phyloP scores from a whole-genome alignment of 2,888 invertebrate species.

The Choreutis nemorana region DNA sequence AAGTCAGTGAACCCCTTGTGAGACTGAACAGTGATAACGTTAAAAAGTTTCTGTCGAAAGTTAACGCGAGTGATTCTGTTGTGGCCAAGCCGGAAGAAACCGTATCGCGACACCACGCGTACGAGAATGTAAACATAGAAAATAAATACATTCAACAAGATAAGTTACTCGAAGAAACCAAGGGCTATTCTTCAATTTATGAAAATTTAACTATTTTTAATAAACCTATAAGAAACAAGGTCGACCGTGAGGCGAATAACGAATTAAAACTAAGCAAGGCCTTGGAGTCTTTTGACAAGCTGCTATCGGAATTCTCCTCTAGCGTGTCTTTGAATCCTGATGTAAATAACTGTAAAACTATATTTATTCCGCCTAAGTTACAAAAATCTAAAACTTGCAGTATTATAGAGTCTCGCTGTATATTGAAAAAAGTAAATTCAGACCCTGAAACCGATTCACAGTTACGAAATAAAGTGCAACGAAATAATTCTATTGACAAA shows the following conservation, averaged over 20 bases:
- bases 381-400: slow-evolving; percentile 77
- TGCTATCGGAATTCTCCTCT: slow-evolving; percentile 46
- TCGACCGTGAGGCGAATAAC: slow-evolving; percentile 16
- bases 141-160: slow-evolving; percentile 22
- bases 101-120: slow-evolving; percentile 34
- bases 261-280: slow-evolving; percentile 53
- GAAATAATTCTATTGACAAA: slow-evolving; percentile 59
- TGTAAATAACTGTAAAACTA: slow-evolving; percentile 22
- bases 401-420: slow-evolving; percentile 74
- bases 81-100: slow-evolving; percentile 29
- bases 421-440: slow-evolving; percentile 67
- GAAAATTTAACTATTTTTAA: slow-evolving; percentile 57
- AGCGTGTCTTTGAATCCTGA: slow-evolving; percentile 30
- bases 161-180: slow-evolving; percentile 41
- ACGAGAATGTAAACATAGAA: slow-evolving; percentile 57
- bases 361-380: slow-evolving; percentile 62
- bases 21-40: slow-evolving; percentile 43
- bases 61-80: slow-evolving; percentile 31
- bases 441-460: slow-evolving; percentile 42
- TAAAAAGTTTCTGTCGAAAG: slow-evolving; percentile 37
- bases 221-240: slow-evolving; percentile 18
- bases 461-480: slow-evolving; percentile 38
- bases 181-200: slow-evolving; percentile 54
- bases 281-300: slow-evolving; percentile 59
- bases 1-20: slow-evolving; percentile 35